Conservation (phyloP, 2,888 invertebrate species). For the Volucella bombylans region DNA sequence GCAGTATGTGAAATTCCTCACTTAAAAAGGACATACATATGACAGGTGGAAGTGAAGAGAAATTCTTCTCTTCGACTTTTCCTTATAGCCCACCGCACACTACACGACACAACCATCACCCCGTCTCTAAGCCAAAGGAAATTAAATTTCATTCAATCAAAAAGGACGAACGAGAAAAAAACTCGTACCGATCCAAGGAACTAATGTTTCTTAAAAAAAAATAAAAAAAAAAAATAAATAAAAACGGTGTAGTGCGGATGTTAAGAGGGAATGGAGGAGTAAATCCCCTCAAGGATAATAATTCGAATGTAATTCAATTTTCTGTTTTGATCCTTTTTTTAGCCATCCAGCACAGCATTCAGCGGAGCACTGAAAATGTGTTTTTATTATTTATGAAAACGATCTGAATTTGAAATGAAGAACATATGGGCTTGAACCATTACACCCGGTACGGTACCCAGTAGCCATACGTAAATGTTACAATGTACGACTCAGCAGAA, state of each 20-base stretch:
- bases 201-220: conserved; percentile 28
- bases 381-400: conserved; percentile 72
- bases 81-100: too few relatives aligned
- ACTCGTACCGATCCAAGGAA: neutral
- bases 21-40: conserved; percentile 26
- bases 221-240: neutral
- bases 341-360: conserved; percentile 2
- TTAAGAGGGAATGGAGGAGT: neutral
- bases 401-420: conserved; percentile 70
- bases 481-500: conserved; percentile 5
- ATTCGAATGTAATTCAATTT: conserved; percentile 68
- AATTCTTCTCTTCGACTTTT: conserved; percentile 18
- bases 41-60: conserved; percentile 50
- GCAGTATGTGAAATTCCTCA: conserved; percentile 43
- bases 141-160: conserved; percentile 61
- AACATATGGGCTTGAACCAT: conserved; percentile 63
- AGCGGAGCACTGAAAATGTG: conserved; percentile 47
- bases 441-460: neutral
- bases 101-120: neutral
- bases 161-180: conserved; percentile 27
- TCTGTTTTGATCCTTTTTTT: conserved; percentile 45
- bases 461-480: conserved; percentile 15
- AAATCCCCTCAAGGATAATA: conserved; percentile 46
- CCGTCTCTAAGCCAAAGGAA: conserved; percentile 12
- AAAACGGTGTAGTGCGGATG: neutral